Evolutionary conservation across 2,888 invertebrate species (phyloP), one percentile per base, ranked within the genome.

Genomic region (Agrotis ipsilon): DNA sequence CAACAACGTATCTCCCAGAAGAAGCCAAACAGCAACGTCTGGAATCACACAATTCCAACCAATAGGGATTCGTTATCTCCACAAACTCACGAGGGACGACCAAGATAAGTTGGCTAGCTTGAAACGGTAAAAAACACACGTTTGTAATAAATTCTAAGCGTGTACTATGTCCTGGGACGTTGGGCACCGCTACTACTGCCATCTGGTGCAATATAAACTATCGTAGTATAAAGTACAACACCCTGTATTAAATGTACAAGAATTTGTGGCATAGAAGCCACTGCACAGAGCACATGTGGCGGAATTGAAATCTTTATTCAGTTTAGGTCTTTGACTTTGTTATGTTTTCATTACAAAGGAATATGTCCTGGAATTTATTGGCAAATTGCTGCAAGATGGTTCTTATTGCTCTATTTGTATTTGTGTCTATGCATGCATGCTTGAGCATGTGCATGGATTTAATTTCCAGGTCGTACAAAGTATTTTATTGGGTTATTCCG

Each of bases 41-140:
- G 24, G 16, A 55, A 80, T 69, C 76, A 70, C 54, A 65, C 52
- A 65, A 66, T 69, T 55, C 27, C 58, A 0, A 54, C 79, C 52
- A 66, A 63, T 72, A 63, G 21, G 43, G 60, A 66, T 67, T 68
- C 16, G 57, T 74, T 68, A 69, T 79, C 82, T 64, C 24, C 32
- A 54, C 39, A 16, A 55, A 66, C 43, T 52, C 80, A 52, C 69
- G 39, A 59, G 63, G 67, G 80, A 80, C 63, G 46, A 45, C 57
- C 59, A 58, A 78, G 82, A 65, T 65, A 68, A 68, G 59, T 79
- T 64, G 74, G 65, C 82, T 49, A 63, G 61, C 57, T 67, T 32
- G 16, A 67, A 66, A 67, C 80, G 68, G 68, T 82, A 82, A 80
- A 82, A 80, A 80, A 79, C 79, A 82, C 80, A 70, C 75, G 80